These are phyloP conservation scores for Drosophila burlai DNA, from an alignment of 1,140 invertebrate genomes.

Conservation along the genomic window DNA sequence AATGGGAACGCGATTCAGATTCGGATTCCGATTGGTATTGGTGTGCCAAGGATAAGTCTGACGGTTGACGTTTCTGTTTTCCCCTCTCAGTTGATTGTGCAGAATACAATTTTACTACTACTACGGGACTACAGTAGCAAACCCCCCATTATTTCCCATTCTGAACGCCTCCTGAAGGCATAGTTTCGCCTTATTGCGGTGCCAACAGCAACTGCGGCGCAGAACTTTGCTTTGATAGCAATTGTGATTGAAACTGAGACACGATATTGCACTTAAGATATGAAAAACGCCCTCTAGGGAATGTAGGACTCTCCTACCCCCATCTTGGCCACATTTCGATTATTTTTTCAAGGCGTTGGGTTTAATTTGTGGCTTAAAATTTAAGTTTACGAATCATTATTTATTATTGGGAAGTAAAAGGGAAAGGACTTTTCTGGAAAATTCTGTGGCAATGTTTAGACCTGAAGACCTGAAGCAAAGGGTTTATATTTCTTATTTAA, in stretches of 20 bases:
- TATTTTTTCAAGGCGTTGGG: constrained; percentile 32
- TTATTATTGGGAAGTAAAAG: background rate
- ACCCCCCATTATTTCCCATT: background rate
- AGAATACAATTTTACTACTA: constrained; percentile 48
- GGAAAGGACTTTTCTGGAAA: too few species aligned
- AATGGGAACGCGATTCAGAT: constrained; percentile 11
- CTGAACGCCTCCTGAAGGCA: constrained; percentile 38
- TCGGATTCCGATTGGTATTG: constrained; percentile 22
- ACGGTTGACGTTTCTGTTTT: constrained; percentile 44
- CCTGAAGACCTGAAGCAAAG: too few species aligned
- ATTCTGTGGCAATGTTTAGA: too few species aligned
- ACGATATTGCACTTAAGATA: constrained; percentile 71
- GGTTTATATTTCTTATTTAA: too few species aligned
- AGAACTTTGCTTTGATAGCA: constrained; percentile 61
- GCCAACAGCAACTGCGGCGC: constrained; percentile 37
- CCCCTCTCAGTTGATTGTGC: constrained; percentile 39
- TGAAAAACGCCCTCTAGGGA: constrained; percentile 30
- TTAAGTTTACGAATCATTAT: background rate
- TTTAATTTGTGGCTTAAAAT: background rate
- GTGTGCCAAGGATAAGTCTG: constrained; percentile 41
- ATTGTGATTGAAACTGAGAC: constrained; percentile 64
- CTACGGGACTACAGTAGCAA: too few species aligned
- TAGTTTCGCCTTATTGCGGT: constrained; percentile 58
- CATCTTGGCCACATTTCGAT: constrained; percentile 1
- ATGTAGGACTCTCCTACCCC: background rate